A percentile compares a stretch with the other conserved stretches of the same genome.
Conservation (phyloP, 2,113 vertebrate species). For the Girardinichthys multiradiatus region DNA sequence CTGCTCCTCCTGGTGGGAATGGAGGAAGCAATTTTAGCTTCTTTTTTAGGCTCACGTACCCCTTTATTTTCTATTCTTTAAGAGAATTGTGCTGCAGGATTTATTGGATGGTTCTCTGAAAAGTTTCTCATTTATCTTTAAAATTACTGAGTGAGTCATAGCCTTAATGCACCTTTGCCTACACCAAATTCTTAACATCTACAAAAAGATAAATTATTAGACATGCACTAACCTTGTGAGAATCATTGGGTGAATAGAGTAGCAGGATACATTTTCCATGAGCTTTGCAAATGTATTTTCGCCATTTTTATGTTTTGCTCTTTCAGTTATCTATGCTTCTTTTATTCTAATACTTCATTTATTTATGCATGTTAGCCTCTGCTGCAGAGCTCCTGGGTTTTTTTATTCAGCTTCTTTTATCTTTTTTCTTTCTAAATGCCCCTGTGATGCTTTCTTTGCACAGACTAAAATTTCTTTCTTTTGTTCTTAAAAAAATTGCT, state of each 20-base stretch:
- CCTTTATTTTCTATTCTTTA: constrained; percentile 37
- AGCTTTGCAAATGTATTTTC: not conserved
- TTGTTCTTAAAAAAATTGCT: constrained; percentile 25
- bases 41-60: constrained; percentile 48
- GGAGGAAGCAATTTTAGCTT: constrained; percentile 47
- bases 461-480: constrained; percentile 14
- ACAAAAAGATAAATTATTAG: not conserved
- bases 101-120: constrained; percentile 28
- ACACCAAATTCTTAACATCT: too few species aligned
- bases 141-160: not conserved
- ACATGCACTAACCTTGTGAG: not conserved
- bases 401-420: constrained; percentile 3
- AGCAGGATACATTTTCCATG: not conserved
- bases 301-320: not conserved
- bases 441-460: constrained; percentile 24
- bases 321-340: not conserved
- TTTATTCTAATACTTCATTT: not conserved
- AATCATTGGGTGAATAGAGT: not conserved
- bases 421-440: constrained; percentile 17
- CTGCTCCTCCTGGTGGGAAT: constrained; percentile 58
- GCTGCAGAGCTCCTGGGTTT: constrained; percentile 5
- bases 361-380: not conserved
- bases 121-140: not conserved
- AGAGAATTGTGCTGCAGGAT: constrained; percentile 9
- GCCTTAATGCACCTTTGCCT: not conserved